Evolutionary conservation across 2,797 vertebrate species (phyloP).

Genomic region (Mus caroli): DNA sequence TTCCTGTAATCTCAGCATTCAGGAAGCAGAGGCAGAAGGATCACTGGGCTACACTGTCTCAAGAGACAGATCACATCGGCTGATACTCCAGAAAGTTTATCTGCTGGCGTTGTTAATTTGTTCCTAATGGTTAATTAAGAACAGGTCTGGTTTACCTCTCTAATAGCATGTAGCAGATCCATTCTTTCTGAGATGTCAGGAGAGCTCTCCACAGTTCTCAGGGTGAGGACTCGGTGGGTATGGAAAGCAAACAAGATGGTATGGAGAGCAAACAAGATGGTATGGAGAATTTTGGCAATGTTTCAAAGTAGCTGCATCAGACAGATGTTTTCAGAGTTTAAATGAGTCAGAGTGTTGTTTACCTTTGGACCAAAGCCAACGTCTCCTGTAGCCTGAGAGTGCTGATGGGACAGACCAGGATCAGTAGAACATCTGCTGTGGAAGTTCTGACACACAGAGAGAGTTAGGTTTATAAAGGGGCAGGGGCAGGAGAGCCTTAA

Average conservation of each 20-base stretch:
- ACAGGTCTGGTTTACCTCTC: constrained; percentile 41
- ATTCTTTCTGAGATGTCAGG: constrained; percentile 8
- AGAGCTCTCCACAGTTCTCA: neutral
- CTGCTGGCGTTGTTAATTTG: neutral
- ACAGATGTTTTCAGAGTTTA: constrained; percentile 69
- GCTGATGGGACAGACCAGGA: constrained; percentile 3
- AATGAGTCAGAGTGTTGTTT: constrained; percentile 62
- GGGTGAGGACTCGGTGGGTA: neutral
- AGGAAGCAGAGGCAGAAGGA: neutral
- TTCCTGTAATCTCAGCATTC: neutral
- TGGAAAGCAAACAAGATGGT: constrained; percentile 27
- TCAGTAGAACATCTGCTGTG: neutral
- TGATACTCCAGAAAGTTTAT: neutral
- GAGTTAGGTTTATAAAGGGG: neutral
- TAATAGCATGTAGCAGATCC: neutral
- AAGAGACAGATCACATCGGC: neutral
- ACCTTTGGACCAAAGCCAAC: constrained; percentile 64
- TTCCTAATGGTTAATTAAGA: neutral
- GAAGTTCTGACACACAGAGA: neutral
- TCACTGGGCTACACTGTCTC: too few relatives aligned
- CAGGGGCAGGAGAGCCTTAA: neutral
- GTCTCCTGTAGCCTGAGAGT: constrained; percentile 37
- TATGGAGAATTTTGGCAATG: constrained; percentile 44
- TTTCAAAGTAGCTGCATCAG: constrained; percentile 61
- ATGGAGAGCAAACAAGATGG: constrained; percentile 26